Conservation (phyloP, 1,140 invertebrate genomes). For the Neuroterus valhalla region DNA sequence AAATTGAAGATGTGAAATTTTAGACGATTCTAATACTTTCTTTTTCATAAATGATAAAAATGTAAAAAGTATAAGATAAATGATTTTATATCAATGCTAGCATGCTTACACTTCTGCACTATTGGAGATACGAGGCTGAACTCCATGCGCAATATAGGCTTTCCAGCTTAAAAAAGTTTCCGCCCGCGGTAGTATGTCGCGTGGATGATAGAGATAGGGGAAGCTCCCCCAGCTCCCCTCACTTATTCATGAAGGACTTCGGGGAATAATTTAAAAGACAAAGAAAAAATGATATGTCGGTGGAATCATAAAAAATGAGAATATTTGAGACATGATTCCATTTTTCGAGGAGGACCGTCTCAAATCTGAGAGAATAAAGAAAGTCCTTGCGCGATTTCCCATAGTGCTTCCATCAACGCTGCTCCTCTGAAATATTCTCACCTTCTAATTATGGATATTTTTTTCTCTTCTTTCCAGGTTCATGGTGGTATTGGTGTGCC, state of each 20-base stretch:
- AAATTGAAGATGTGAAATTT: too few relatives aligned
- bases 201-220: conserved; percentile 16
- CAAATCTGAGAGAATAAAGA: conserved; percentile 7
- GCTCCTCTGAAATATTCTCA: neutral
- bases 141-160: conserved; percentile 12
- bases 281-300: neutral
- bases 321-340: too few relatives aligned
- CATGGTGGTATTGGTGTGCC: conserved; percentile 84
- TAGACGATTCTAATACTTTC: too few relatives aligned
- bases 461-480: conserved; percentile 79
- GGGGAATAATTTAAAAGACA: neutral
- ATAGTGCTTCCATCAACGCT: neutral
- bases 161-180: conserved; percentile 1
- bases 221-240: conserved; percentile 8
- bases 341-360: neutral
- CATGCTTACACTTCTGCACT: conserved; percentile 1
- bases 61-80: too few relatives aligned
- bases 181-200: conserved; percentile 23
- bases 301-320: neutral
- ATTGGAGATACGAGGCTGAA: conserved; percentile 7
- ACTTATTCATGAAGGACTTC: conserved; percentile 14
- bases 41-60: too few relatives aligned
- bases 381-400: conserved; percentile 3
- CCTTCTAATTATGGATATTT: conserved; percentile 1
- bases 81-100: neutral